Base-by-base conservation (phyloP, 2,888 invertebrate genomes). In the Eustalomyia histrio region DNA sequence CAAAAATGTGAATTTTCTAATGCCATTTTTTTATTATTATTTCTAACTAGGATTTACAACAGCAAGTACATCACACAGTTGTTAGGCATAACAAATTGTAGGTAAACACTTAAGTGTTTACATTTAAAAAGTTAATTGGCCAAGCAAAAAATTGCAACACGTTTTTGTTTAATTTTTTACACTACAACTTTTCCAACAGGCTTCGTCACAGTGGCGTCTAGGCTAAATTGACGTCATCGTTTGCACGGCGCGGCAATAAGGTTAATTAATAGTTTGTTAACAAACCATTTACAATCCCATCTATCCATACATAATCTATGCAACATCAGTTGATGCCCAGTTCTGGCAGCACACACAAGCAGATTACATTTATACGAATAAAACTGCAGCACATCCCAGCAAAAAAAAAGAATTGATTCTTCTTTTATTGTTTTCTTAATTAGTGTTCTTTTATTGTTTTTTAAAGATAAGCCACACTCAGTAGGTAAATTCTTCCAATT, bases 121-220 rank as follows among this genome's bases (percentile, higher is more conserved):
- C 68, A 73, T 79, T 82, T 79, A 61, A 82, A 80, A 80, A 83
- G 69, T 82, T 83, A 84, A 84, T 80, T 80, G 82, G 78, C 64
- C 60, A 63, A 73, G 58, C 57, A 60, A 55, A 53, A 64, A 79
- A 60, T 52, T 71, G 81, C 53, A 68, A 65, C 33, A 53, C 33
- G 65, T 64, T 16, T 57, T 58, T 18, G 6, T 50, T 24, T 43
- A 33, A 9, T 33, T 47, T 60, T 47, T 69, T 58, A 24, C 33
- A 57, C 53, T 39, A 17, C 33, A 16, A 43, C 4, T 64, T 75
- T 71, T 61, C 21, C 69, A 74, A 69, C 55, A 7, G 57, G 68
- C 71, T 83, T 79, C 73, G 84, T 84, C 83, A 81, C 79, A 76
- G 83, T 83, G 84, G 84, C 84, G 84, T 83, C 83, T 79, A 79